Percentiles rank a stretch among this genome's conserved stretches.
phyloP scores from a whole-genome alignment of 2,888 invertebrate genomes.

The Malthinus seriepunctatus region DNA sequence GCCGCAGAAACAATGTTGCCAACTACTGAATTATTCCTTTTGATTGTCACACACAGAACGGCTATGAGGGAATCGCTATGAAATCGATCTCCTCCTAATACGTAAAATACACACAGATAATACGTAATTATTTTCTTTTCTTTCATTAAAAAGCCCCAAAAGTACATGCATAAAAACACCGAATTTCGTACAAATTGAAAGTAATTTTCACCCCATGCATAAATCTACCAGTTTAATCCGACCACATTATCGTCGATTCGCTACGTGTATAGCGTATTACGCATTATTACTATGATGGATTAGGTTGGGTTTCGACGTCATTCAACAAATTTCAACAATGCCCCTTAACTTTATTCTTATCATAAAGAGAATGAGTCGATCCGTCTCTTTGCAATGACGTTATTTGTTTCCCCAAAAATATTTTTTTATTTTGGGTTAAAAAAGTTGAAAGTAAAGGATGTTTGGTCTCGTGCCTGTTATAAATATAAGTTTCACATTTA shows the following conservation, averaged over 20 bases:
- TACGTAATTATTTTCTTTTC: background rate
- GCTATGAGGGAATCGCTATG: slow-evolving; percentile 22
- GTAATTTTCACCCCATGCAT: slow-evolving; percentile 3
- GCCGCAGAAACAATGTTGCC: slow-evolving; percentile 48
- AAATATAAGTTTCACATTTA: slow-evolving; percentile 43
- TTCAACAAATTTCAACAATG: slow-evolving; percentile 41
- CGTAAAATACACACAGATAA: slow-evolving; percentile 13
- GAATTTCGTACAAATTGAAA: background rate
- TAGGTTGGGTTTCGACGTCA: slow-evolving; percentile 38
- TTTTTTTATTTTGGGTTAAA: background rate
- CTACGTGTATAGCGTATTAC: slow-evolving; percentile 38
- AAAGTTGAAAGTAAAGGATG: slow-evolving; percentile 45
- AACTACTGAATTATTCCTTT: slow-evolving; percentile 50
- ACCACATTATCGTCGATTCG: slow-evolving; percentile 33
- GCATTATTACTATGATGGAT: slow-evolving; percentile 50
- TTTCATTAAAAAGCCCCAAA: background rate
- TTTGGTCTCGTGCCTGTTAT: slow-evolving; percentile 47
- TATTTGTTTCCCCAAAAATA: slow-evolving; percentile 25
- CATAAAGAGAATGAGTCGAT: slow-evolving; percentile 49
- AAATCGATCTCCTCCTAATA: background rate
- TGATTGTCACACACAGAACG: slow-evolving; percentile 42
- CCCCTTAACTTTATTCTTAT: slow-evolving; percentile 33
- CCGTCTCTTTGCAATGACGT: slow-evolving; percentile 48
- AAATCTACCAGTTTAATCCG: slow-evolving; percentile 26
- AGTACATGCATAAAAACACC: too few species aligned